A percentile compares a stretch with the other conserved stretches of the same genome.
phyloP scores from a whole-genome alignment of 2,797 vertebrate genomes.

The Sebastes melanostomus region DNA sequence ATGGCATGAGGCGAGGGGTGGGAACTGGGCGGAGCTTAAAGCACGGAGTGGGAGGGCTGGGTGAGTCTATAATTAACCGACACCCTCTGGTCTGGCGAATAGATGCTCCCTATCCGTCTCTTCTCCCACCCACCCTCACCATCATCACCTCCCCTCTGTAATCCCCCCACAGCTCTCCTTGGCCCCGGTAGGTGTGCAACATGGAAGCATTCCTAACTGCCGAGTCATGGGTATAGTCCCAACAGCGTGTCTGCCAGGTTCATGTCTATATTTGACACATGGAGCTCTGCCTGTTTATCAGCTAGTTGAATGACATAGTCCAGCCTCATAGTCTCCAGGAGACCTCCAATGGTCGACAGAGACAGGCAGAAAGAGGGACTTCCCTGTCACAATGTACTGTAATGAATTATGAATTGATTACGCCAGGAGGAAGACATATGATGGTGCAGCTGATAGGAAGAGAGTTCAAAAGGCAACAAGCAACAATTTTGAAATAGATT shows the following conservation, averaged over 20 bases:
- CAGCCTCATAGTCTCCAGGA: conserved; percentile 60
- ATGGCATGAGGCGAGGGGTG: conserved; percentile 21
- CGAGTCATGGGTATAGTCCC: conserved; percentile 64
- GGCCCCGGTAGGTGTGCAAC: conserved; percentile 38
- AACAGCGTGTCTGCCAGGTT: conserved; percentile 47
- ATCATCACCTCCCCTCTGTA: conserved; percentile 7
- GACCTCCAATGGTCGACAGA: conserved; percentile 11
- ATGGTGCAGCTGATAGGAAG: not conserved
- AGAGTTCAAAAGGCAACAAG: not conserved
- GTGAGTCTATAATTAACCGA: conserved; percentile 69
- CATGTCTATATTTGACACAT: conserved; percentile 69
- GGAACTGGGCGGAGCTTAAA: conserved; percentile 24
- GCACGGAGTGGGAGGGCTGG: not conserved
- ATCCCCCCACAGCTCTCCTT: conserved; percentile 40
- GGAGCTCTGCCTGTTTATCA: conserved; percentile 54
- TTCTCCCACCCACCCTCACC: not conserved
- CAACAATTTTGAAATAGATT: too few species aligned
- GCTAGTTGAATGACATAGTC: conserved; percentile 51
- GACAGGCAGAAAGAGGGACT: conserved; percentile 39
- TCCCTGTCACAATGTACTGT: conserved; percentile 4
- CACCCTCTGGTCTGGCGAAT: conserved; percentile 29
- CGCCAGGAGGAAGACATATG: not conserved
- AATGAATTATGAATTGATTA: conserved; percentile 3
- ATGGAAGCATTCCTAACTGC: conserved; percentile 61
- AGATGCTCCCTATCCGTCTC: not conserved